phyloP scores from a whole-genome alignment of 2,888 invertebrate species.

The Hipparchia sbordonii region DNA sequence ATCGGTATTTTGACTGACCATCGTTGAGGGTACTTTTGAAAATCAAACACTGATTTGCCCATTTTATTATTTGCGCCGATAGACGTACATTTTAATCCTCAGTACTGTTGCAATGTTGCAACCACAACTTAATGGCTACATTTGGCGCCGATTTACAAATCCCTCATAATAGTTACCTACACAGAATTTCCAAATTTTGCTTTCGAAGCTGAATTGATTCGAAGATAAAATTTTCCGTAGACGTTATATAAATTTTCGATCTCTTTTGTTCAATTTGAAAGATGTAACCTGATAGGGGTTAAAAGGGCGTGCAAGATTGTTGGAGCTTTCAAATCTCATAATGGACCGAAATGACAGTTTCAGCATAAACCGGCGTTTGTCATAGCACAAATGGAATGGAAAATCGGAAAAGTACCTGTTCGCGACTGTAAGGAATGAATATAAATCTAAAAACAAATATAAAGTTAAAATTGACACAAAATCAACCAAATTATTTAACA shows the following conservation, averaged over 20 bases:
- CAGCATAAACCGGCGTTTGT: constrained; percentile 75
- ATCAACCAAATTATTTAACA: not conserved
- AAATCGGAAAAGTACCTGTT: constrained; percentile 72
- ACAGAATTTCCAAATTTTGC: not conserved
- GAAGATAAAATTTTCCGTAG: not conserved
- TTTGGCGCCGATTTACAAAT: too few relatives aligned
- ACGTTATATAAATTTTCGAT: constrained; percentile 11
- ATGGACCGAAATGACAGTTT: constrained; percentile 74
- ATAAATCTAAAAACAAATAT: constrained; percentile 44
- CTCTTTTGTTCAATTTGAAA: constrained; percentile 17
- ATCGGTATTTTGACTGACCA: too few relatives aligned
- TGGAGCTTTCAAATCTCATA: constrained; percentile 72
- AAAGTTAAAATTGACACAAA: not conserved
- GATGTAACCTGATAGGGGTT: constrained; percentile 37
- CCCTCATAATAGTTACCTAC: not conserved
- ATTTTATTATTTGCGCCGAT: too few relatives aligned
- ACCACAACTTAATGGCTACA: too few relatives aligned
- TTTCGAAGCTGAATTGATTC: not conserved
- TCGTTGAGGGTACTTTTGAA: too few relatives aligned
- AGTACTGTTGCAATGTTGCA: too few relatives aligned
- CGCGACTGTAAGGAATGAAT: constrained; percentile 62
- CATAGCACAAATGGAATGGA: constrained; percentile 75
- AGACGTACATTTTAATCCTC: too few relatives aligned
- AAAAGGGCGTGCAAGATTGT: constrained; percentile 68
- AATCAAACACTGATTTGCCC: too few relatives aligned